A percentile compares a stretch with the other conserved stretches of the same genome.
Conservation (phyloP, 2,888 invertebrate species). For the Caradrina kadenii region DNA sequence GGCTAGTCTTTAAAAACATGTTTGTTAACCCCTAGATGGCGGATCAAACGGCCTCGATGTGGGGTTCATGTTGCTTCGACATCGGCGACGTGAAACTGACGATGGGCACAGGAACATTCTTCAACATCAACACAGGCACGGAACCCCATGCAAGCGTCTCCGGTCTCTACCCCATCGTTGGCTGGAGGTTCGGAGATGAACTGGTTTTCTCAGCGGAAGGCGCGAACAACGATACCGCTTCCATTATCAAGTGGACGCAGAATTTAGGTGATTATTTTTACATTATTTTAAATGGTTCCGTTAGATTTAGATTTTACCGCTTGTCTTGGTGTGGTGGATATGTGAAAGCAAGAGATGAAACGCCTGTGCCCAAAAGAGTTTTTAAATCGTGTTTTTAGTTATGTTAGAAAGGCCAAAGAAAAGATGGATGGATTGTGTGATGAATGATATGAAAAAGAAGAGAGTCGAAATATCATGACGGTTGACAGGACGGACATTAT, state of each 20-base stretch:
- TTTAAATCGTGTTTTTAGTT: too few species aligned
- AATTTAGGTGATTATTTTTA: conserved; percentile 89
- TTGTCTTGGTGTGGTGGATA: too few species aligned
- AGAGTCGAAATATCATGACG: too few species aligned
- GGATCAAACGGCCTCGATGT: conserved; percentile 97
- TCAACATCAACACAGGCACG: conserved; percentile 95
- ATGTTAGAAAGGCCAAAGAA: too few species aligned
- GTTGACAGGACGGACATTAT: too few species aligned
- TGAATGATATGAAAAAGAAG: too few species aligned
- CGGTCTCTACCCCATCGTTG: conserved; percentile 97
- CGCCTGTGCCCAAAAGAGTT: too few species aligned
- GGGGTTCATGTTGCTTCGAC: conserved; percentile 95
- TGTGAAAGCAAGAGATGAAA: too few species aligned
- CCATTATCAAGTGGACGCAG: conserved; percentile 96
- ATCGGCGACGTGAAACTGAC: conserved; percentile 96
- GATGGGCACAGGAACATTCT: conserved; percentile 97
- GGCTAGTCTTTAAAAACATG: neutral
- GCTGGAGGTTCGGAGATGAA: conserved; percentile 92
- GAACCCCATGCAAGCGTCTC: conserved; percentile 94
- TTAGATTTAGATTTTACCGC: too few species aligned
- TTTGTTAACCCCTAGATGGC: conserved; percentile 91
- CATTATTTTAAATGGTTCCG: neutral
- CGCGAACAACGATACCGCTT: conserved; percentile 96
- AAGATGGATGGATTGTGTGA: too few species aligned
- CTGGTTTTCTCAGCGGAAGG: conserved; percentile 95